A percentile compares a stretch with the other conserved stretches of the same genome.
phyloP scores from a whole-genome alignment of 2,113 vertebrate species.

The Campylomormyrus tamandua region DNA sequence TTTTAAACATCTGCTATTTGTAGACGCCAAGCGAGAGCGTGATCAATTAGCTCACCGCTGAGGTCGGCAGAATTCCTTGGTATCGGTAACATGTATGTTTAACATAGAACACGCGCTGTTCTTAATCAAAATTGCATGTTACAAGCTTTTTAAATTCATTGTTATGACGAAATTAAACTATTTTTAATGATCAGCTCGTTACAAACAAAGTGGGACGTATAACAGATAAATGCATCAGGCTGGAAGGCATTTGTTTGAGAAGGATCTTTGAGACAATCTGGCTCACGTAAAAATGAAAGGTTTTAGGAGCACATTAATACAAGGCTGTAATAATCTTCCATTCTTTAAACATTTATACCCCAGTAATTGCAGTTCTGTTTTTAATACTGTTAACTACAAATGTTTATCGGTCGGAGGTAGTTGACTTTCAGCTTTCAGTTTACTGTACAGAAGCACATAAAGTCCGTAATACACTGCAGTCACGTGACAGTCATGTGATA shows the following conservation, averaged over 20 bases:
- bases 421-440: not conserved
- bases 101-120: not conserved
- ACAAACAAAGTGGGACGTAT: not conserved
- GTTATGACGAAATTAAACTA: not conserved
- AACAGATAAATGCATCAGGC: not conserved
- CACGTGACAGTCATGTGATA: not conserved
- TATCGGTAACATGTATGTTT: not conserved
- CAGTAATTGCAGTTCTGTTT: not conserved
- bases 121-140: not conserved
- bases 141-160: not conserved
- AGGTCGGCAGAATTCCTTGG: not conserved
- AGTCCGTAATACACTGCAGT: not conserved
- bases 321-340: not conserved
- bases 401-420: not conserved
- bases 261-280: not conserved
- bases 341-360: not conserved
- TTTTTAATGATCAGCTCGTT: not conserved
- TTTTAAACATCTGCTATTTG: not conserved
- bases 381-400: not conserved
- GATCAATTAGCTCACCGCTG: not conserved
- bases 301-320: not conserved
- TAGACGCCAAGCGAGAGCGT: not conserved
- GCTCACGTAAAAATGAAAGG: not conserved
- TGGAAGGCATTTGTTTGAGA: not conserved
- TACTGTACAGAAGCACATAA: not conserved